Evolutionary conservation across 2,888 invertebrate genomes (phyloP).

Genomic region (Nemapogon koenigi): DNA sequence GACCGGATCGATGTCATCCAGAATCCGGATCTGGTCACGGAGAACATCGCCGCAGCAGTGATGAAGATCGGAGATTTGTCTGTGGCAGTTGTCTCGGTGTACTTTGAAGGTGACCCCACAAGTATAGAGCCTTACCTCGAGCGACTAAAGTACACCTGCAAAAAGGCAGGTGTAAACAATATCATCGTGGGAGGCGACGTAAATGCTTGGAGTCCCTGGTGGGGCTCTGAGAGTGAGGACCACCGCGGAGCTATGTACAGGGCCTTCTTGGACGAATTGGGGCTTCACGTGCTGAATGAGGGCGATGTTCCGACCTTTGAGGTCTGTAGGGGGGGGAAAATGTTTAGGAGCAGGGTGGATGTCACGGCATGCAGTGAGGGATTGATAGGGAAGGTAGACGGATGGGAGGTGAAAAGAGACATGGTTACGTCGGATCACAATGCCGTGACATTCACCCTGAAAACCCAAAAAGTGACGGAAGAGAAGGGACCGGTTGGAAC

Average conservation of each 20-base stretch:
- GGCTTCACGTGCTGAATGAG: slow-evolving; percentile 3
- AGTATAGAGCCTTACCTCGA: slow-evolving; percentile 4
- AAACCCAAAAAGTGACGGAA: slow-evolving; percentile 9
- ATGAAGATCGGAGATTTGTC: slow-evolving; percentile 1
- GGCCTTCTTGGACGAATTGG: slow-evolving; percentile 2
- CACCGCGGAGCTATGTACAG: slow-evolving; percentile 6
- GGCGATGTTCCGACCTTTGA: slow-evolving; percentile 4
- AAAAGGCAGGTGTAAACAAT: neutral
- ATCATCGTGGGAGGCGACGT: slow-evolving; percentile 7
- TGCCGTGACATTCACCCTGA: slow-evolving; percentile 9
- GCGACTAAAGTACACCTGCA: neutral
- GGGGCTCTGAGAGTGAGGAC: slow-evolving; percentile 9
- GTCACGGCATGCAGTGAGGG: slow-evolving; percentile 7
- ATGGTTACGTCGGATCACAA: slow-evolving; percentile 15
- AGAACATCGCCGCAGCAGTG: slow-evolving; percentile 6
- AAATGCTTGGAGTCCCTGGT: slow-evolving; percentile 11
- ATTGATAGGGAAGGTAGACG: slow-evolving; percentile 5
- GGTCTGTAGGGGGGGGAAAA: neutral
- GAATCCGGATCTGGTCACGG: slow-evolving; percentile 5
- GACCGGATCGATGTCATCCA: slow-evolving; percentile 2
- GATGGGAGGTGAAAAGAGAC: slow-evolving; percentile 11
- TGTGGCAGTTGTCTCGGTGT: slow-evolving; percentile 7
- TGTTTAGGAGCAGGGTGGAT: slow-evolving; percentile 2
- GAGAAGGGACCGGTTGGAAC: slow-evolving; percentile 12
- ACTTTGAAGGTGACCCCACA: slow-evolving; percentile 11